Percentiles rank a stretch among this genome's conserved stretches.
These are phyloP conservation scores for Remorina albescens DNA, from an alignment of 2,797 vertebrate species.

Conservation along the genomic window DNA sequence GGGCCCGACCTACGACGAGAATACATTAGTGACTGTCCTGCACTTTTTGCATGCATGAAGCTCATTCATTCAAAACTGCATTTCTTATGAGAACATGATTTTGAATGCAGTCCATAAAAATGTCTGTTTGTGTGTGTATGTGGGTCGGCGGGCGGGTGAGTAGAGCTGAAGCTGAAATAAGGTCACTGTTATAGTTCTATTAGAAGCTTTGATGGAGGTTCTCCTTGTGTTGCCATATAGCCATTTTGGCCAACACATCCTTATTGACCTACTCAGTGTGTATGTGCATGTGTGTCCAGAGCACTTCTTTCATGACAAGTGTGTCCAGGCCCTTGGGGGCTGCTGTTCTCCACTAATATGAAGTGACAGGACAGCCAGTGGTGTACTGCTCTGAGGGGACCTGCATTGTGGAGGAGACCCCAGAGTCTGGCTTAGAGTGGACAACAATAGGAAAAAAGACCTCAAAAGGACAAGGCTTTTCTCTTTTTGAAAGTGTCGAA, in stretches of 20 bases:
- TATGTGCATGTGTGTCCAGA: constrained; percentile 44
- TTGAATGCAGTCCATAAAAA: constrained; percentile 53
- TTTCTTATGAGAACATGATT: constrained; percentile 62
- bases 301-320: constrained; percentile 72
- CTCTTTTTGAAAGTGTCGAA: constrained; percentile 48
- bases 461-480: constrained; percentile 67
- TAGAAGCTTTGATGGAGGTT: constrained; percentile 64
- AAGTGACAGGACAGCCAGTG: constrained; percentile 81
- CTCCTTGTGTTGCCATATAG: constrained; percentile 63
- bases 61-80: constrained; percentile 56
- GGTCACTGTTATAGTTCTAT: constrained; percentile 72
- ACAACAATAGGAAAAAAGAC: constrained; percentile 75
- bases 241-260: constrained; percentile 58
- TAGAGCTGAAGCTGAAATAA: constrained; percentile 57
- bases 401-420: constrained; percentile 79
- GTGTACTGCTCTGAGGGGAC: constrained; percentile 70
- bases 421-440: constrained; percentile 71
- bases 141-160: constrained; percentile 21
- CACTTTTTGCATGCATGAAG: constrained; percentile 6
- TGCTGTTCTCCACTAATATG: constrained; percentile 77
- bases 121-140: constrained; percentile 12
- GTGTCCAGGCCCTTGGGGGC: constrained; percentile 68
- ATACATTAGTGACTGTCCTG: constrained; percentile 24
- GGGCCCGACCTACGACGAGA: constrained; percentile 20
- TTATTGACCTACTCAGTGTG: constrained; percentile 46